Conservation (phyloP, 2,797 vertebrate genomes). For the Pteronotus mesoamericanus region DNA sequence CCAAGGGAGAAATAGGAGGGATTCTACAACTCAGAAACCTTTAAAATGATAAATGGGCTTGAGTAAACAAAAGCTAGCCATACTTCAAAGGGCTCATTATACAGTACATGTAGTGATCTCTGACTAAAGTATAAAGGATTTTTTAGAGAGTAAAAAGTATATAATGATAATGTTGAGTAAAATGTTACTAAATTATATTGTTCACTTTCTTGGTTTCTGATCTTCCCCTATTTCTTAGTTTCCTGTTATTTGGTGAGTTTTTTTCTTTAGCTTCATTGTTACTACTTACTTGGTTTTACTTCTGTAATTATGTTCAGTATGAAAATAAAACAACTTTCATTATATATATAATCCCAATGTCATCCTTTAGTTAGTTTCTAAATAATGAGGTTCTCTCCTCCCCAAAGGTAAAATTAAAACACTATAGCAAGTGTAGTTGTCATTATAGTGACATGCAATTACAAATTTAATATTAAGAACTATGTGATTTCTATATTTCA, state of each 20-base stretch:
- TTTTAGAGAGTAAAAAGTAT: background rate
- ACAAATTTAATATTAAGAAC: conserved; percentile 35
- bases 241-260: background rate
- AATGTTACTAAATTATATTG: background rate
- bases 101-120: background rate
- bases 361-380: background rate
- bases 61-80: background rate
- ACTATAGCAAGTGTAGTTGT: background rate
- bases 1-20: background rate
- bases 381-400: background rate
- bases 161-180: background rate
- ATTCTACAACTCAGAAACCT: background rate
- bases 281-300: background rate
- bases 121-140: background rate
- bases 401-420: background rate
- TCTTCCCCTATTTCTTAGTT: background rate
- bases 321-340: conserved; percentile 31
- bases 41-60: background rate
- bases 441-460: conserved; percentile 39
- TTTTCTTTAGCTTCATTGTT: background rate
- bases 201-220: background rate
- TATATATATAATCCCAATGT: background rate
- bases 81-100: background rate
- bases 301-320: background rate
- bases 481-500: background rate